These are phyloP conservation scores for Tympanuchus pallidicinctus DNA, from an alignment of 2,113 vertebrate species.

Conservation along the genomic window DNA sequence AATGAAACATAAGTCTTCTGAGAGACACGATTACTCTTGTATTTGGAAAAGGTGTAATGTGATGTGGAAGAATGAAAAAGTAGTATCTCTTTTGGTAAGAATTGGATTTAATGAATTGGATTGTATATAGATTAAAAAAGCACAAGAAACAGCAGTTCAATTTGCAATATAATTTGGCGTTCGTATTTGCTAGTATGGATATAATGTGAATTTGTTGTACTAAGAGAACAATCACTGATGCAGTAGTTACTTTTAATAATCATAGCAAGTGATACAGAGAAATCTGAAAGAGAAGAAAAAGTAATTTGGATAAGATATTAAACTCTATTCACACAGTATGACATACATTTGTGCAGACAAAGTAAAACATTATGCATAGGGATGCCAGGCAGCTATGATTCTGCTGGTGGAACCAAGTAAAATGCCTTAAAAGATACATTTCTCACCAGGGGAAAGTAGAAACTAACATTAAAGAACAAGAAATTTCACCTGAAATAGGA, in stretches of 20 bases:
- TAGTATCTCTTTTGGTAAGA: not conserved
- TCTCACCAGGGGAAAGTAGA: not conserved
- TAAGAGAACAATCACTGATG: not conserved
- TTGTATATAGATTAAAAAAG: not conserved
- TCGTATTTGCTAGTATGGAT: not conserved
- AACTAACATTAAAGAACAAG: not conserved
- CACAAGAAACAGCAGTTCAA: not conserved
- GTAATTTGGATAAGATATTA: not conserved
- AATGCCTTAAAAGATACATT: not conserved
- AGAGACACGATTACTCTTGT: not conserved
- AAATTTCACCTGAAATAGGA: not conserved
- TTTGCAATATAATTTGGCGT: not conserved
- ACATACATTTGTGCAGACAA: fast-evolving
- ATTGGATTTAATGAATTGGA: not conserved
- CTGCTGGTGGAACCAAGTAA: not conserved
- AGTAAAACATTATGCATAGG: not conserved
- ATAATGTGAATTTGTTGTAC: not conserved
- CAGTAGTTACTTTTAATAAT: not conserved
- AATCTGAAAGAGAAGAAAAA: not conserved
- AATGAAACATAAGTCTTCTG: not conserved
- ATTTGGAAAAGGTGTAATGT: not conserved
- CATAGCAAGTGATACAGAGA: not conserved
- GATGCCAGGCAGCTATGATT: not conserved
- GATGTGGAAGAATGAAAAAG: not conserved
- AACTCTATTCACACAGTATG: not conserved